A percentile compares a stretch with the other conserved stretches of the same genome.
Conservation (phyloP, 64 coral and sea anemone species). For the Pachyseris speciosa region DNA sequence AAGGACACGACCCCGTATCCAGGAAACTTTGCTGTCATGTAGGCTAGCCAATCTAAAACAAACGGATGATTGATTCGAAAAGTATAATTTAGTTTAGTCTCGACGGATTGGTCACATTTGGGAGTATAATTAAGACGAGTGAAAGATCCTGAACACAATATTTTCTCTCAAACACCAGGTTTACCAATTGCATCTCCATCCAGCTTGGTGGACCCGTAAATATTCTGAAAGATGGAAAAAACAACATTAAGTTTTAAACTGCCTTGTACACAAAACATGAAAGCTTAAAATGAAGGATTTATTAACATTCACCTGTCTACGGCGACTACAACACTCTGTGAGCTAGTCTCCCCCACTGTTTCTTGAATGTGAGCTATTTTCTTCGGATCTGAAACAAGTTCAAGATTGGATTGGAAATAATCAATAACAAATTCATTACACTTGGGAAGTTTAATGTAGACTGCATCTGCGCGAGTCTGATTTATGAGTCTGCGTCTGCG, state of each 20-base stretch:
- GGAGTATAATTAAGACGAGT: too few relatives aligned
- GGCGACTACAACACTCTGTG: conserved; percentile 92
- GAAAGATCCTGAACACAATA: too few relatives aligned
- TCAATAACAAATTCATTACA: neutral
- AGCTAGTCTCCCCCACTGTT: conserved; percentile 90
- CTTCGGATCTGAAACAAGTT: conserved; percentile 68
- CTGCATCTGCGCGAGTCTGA: too few relatives aligned
- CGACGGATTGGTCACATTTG: too few relatives aligned
- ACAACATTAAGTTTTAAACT: neutral
- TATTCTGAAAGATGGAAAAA: conserved; percentile 57
- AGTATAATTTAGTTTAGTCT: too few relatives aligned
- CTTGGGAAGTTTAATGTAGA: too few relatives aligned
- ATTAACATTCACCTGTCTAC: conserved; percentile 74
- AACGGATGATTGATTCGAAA: too few relatives aligned
- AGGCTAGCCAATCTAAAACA: too few relatives aligned
- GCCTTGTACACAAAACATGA: neutral
- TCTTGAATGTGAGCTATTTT: conserved; percentile 89
- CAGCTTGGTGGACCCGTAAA: conserved; percentile 97
- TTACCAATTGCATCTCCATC: conserved; percentile 99
- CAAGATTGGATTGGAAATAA: neutral
- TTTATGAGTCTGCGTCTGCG: too few relatives aligned
- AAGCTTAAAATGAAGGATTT: neutral
- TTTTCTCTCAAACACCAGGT: neutral
- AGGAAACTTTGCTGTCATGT: too few relatives aligned
- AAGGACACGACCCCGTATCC: too few relatives aligned